Conservation (phyloP, 2,113 vertebrate genomes). For the Gallinago undulata region DNA sequence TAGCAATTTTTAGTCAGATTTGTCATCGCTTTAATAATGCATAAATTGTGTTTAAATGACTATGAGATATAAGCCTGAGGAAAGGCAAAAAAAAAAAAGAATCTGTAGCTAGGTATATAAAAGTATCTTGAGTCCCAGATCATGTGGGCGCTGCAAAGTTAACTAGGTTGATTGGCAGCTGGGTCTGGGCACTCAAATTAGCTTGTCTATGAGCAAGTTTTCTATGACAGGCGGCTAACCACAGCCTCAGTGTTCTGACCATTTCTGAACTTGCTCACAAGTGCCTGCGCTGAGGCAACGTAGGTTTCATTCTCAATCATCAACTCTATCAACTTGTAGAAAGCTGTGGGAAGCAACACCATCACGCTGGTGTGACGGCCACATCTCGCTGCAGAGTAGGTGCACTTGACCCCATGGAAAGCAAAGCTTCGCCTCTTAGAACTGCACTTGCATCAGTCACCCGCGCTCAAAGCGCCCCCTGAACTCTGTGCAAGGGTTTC, state of each 20-base stretch:
- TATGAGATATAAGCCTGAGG: background rate
- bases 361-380: background rate
- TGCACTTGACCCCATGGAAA: background rate
- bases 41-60: background rate
- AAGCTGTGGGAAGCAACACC: background rate
- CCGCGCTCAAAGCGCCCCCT: background rate
- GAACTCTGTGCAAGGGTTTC: background rate
- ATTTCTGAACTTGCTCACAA: background rate
- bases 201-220: conserved; percentile 23
- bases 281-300: background rate
- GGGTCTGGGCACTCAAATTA: conserved; percentile 60
- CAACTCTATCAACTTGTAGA: background rate
- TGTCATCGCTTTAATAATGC: background rate
- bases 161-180: conserved; percentile 55
- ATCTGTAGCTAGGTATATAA: background rate
- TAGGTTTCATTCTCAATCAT: background rate
- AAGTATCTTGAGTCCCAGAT: background rate
- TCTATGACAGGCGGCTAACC: background rate
- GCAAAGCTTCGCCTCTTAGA: background rate
- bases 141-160: background rate
- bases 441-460: background rate
- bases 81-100: background rate
- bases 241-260: background rate
- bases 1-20: background rate
- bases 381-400: fast-evolving